Conservation (phyloP, 2,888 invertebrate species). For the Yponomeuta evonymella region DNA sequence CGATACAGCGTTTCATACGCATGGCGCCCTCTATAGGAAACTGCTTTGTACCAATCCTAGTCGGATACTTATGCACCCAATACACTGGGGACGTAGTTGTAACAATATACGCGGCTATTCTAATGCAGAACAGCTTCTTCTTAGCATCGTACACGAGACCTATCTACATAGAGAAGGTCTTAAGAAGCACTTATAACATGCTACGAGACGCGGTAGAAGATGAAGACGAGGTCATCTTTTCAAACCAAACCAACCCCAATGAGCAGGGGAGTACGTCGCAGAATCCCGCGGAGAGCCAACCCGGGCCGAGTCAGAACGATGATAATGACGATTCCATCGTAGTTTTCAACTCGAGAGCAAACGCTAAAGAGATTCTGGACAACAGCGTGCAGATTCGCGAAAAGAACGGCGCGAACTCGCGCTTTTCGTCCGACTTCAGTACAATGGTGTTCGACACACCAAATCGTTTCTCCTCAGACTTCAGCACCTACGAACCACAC, state of each 20-base stretch:
- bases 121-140: slow-evolving; percentile 75
- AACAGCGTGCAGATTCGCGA: slow-evolving; percentile 52
- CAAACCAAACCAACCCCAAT: slow-evolving; percentile 45
- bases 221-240: slow-evolving; percentile 77
- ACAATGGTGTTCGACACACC: slow-evolving; percentile 14
- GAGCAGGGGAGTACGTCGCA: slow-evolving; percentile 20
- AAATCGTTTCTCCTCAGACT: slow-evolving; percentile 51
- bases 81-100: slow-evolving; percentile 61
- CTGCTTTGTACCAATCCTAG: slow-evolving; percentile 64
- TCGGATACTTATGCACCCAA: slow-evolving; percentile 65
- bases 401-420: slow-evolving; percentile 28
- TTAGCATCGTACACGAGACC: slow-evolving; percentile 73
- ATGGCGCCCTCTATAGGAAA: slow-evolving; percentile 73
- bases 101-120: slow-evolving; percentile 74
- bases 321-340: slow-evolving; percentile 46
- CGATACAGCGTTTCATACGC: slow-evolving; percentile 68
- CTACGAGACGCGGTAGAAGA: slow-evolving; percentile 63
- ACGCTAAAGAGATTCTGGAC: slow-evolving; percentile 59
- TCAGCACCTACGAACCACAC: slow-evolving; percentile 43
- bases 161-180: slow-evolving; percentile 65
- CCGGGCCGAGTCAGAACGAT: slow-evolving; percentile 42
- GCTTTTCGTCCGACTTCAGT: slow-evolving; percentile 25
- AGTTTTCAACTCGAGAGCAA: slow-evolving; percentile 55
- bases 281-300: slow-evolving; percentile 10
- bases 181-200: slow-evolving; percentile 66